Evolutionary conservation across 2,888 invertebrate species (phyloP).

Genomic region (Exocentrus adspersus): DNA sequence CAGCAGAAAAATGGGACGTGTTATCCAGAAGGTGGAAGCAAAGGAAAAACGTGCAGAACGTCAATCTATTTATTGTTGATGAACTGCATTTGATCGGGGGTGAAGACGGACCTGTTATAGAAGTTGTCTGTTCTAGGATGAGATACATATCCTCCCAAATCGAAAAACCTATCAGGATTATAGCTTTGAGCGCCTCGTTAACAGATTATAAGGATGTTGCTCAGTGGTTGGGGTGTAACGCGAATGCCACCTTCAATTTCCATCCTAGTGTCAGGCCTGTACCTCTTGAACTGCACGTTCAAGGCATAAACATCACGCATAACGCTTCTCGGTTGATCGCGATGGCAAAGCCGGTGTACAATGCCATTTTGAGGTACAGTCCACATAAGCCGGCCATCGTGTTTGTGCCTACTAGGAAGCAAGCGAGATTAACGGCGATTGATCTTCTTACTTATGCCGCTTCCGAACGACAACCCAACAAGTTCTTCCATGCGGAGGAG

Average conservation of each 20-base stretch:
- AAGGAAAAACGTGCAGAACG: slow-evolving; percentile 96
- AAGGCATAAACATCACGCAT: slow-evolving; percentile 98
- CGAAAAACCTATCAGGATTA: slow-evolving; percentile 88
- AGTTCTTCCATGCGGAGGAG: slow-evolving; percentile 90
- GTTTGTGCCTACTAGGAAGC: slow-evolving; percentile 91
- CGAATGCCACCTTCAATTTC: slow-evolving; percentile 97
- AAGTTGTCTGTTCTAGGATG: slow-evolving; percentile 91
- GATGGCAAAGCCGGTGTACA: slow-evolving; percentile 98
- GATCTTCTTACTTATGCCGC: slow-evolving; percentile 95
- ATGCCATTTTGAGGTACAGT: slow-evolving; percentile 86
- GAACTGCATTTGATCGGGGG: slow-evolving; percentile 93
- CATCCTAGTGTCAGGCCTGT: slow-evolving; percentile 97
- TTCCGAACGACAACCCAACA: slow-evolving; percentile 84
- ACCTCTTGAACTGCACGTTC: slow-evolving; percentile 94
- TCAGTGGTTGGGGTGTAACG: slow-evolving; percentile 95
- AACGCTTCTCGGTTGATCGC: slow-evolving; percentile 94
- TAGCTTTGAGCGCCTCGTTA: slow-evolving; percentile 88
- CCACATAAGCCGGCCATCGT: slow-evolving; percentile 87
- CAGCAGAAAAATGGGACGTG: slow-evolving; percentile 99
- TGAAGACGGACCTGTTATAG: slow-evolving; percentile 92
- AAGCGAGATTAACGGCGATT: slow-evolving; percentile 93
- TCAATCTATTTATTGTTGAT: slow-evolving; percentile 95
- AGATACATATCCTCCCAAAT: slow-evolving; percentile 94
- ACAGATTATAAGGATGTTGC: slow-evolving; percentile 94
- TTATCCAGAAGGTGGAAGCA: slow-evolving; percentile 98